Percentiles rank a stretch among this genome's conserved stretches.
Conservation (phyloP, 1,140 invertebrate genomes). For the Anoplolepis gracilipes region DNA sequence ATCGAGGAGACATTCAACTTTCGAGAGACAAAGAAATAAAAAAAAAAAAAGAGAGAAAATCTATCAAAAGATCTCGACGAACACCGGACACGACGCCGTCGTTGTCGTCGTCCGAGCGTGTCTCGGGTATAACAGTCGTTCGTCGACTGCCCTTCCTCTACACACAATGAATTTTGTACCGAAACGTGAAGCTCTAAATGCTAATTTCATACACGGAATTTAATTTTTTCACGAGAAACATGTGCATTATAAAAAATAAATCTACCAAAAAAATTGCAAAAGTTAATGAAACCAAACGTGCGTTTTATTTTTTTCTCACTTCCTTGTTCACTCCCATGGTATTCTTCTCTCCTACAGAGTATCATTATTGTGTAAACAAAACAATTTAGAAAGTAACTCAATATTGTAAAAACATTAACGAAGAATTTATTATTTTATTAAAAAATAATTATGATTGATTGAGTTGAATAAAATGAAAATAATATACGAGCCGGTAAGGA, state of each 20-base stretch:
- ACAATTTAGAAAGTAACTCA: not conserved
- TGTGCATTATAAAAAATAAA: constrained; percentile 80
- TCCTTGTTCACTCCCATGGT: not conserved
- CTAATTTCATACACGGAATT: constrained; percentile 79
- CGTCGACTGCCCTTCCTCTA: constrained; percentile 64
- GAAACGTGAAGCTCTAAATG: constrained; percentile 78
- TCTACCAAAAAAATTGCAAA: constrained; percentile 77
- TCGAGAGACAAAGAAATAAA: constrained; percentile 55
- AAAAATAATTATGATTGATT: not conserved
- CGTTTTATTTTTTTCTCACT: constrained; percentile 17
- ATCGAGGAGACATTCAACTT: constrained; percentile 59
- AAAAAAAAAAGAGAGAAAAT: constrained; percentile 54
- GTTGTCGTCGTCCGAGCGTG: constrained; percentile 28
- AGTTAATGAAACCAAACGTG: constrained; percentile 52
- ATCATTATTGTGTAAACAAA: not conserved
- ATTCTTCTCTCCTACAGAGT: not conserved
- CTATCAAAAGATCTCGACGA: constrained; percentile 61
- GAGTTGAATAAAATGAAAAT: not conserved
- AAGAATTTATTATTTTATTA: not conserved
- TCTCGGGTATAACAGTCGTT: constrained; percentile 51
- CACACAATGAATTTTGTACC: constrained; percentile 80
- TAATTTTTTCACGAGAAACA: constrained; percentile 79
- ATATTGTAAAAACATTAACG: not conserved
- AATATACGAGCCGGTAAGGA: not conserved
- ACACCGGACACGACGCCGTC: constrained; percentile 43